Evolutionary conservation across 2,888 invertebrate species (phyloP).

Genomic region (Resseliella maxima): DNA sequence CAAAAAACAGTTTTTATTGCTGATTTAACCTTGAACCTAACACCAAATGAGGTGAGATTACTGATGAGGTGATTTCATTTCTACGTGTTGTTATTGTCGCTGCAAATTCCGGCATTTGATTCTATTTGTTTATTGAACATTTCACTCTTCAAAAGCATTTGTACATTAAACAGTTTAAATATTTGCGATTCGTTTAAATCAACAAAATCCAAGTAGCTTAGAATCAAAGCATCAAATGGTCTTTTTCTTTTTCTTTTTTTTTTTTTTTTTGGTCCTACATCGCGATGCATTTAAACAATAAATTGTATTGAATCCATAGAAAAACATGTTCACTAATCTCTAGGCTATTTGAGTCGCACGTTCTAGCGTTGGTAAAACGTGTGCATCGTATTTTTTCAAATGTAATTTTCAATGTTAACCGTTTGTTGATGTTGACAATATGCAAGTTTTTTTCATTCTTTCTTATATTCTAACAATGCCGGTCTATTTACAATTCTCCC

Average conservation of each 20-base stretch:
- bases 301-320: background rate
- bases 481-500: background rate
- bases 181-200: background rate
- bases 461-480: background rate
- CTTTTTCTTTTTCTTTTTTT: background rate
- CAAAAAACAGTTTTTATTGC: background rate
- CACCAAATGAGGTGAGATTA: background rate
- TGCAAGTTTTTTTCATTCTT: background rate
- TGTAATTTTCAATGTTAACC: conserved; percentile 30
- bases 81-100: background rate
- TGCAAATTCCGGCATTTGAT: background rate
- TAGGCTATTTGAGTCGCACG: background rate
- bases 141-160: background rate
- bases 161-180: conserved; percentile 10
- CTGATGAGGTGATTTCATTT: background rate
- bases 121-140: background rate
- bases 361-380: background rate
- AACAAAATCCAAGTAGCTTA: background rate
- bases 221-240: background rate
- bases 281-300: background rate
- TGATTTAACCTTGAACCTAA: background rate
- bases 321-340: conserved; percentile 45
- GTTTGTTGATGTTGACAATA: conserved; percentile 12
- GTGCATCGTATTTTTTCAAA: background rate
- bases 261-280: background rate